These are phyloP conservation scores for Sisyra nigra DNA, from an alignment of 2,888 invertebrate species.

Conservation along the genomic window DNA sequence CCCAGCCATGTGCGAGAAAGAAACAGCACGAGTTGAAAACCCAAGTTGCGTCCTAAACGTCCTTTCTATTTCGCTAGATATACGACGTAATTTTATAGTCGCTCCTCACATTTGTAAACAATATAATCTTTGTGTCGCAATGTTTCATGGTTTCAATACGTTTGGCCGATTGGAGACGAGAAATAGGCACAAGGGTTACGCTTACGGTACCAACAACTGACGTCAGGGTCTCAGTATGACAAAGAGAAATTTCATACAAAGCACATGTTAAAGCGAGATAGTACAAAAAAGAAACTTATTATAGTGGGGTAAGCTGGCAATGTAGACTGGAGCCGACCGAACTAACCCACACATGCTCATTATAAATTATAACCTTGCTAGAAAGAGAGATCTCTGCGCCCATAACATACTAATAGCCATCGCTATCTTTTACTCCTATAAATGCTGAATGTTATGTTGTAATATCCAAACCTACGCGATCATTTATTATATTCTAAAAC, in stretches of 20 bases:
- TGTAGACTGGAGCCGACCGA: conserved; percentile 21
- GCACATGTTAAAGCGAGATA: conserved; percentile 16
- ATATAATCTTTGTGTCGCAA: conserved; percentile 23
- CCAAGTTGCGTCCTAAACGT: conserved; percentile 8
- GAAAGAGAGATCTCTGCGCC: background rate
- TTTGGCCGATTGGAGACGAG: conserved; percentile 26
- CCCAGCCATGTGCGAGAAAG: background rate
- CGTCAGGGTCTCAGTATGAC: conserved; percentile 20
- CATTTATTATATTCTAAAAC: too few relatives aligned
- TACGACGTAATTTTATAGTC: conserved; percentile 14
- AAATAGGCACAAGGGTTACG: conserved; percentile 29
- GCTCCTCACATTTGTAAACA: conserved; percentile 18
- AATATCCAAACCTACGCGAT: too few relatives aligned
- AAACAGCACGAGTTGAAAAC: conserved; percentile 5
- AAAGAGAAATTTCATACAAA: background rate
- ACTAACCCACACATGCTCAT: conserved; percentile 21
- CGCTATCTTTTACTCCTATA: too few relatives aligned
- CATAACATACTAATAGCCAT: background rate
- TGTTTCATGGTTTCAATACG: conserved; percentile 14
- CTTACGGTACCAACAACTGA: conserved; percentile 18
- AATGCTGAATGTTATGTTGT: too few relatives aligned
- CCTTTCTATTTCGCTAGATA: conserved; percentile 8
- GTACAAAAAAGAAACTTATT: conserved; percentile 23
- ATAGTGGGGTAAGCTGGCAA: conserved; percentile 21
- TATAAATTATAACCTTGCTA: background rate